Evolutionary conservation across 2,797 vertebrate species (phyloP), one percentile per base, ranked within the genome.

Genomic region (Meda fulgida): DNA sequence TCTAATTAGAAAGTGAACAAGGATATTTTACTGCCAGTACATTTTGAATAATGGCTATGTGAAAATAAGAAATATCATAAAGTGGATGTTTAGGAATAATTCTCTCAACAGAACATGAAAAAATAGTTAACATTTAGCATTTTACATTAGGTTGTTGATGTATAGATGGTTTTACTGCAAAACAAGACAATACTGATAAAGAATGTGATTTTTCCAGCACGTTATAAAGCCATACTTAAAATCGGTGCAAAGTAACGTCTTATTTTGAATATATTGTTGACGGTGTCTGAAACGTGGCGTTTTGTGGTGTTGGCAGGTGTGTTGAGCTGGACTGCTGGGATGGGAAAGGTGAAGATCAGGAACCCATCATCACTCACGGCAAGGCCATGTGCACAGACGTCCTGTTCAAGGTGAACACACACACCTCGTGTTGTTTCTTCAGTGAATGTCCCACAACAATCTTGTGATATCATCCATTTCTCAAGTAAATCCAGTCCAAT

Each of bases 351-450:
- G 98, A 99, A 92, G 98, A 99, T 87, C 98, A 99, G 88, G 98
- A 99, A 63, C 98, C 98, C 0, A 99, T 99, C 90, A 99, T 99
- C 89, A 99, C 98, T 0, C 98, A 99, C 2, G 98, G 98, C 51
- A 99, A 99, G 92, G 98, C 98, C 75, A 99, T 99, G 98, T 99
- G 98, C 90, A 99, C 98, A 53, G 98, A 99, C 89, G 99, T 99
- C 88, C 96, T 99, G 83, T 99, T 99, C 91, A 99, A 99, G 96
- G 98, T 98, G 91, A 92, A 21, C 31, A 58, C 60, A n/a, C 40
- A 65, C 21, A 14, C 34, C 40, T 46, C 43, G 5, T 70, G n/a
- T 29, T 5, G 1, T 46, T 26, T 29, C 46, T 73, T 5, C n/a
- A 10, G 14, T 26, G 69, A 60, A 73, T 23, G 38, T 31, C 58